These are phyloP conservation scores for Agriopis marginaria DNA, from an alignment of 2,888 invertebrate genomes.

Conservation along the genomic window DNA sequence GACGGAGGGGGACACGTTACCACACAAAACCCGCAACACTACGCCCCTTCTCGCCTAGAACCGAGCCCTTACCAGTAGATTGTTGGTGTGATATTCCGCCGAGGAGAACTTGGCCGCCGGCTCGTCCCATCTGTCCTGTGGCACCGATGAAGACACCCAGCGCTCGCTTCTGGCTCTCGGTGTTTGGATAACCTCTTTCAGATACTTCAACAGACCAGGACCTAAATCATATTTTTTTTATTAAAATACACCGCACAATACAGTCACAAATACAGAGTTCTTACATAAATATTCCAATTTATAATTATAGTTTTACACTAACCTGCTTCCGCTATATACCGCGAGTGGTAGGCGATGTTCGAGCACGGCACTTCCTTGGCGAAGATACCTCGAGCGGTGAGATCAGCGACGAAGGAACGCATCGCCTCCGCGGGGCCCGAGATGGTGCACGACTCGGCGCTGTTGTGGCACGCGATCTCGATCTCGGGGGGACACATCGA, in stretches of 20 bases:
- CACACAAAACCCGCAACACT: neutral
- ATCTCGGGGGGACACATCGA: conserved; percentile 66
- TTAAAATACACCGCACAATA: no score
- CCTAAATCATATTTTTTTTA: no score
- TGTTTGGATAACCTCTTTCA: conserved; percentile 85
- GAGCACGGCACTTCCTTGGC: conserved; percentile 83
- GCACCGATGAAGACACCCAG: conserved; percentile 94
- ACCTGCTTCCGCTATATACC: conserved; percentile 89
- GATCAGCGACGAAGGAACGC: conserved; percentile 79
- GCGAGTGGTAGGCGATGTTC: conserved; percentile 94
- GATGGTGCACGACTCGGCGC: conserved; percentile 90
- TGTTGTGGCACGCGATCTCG: conserved; percentile 92
- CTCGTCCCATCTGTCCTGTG: conserved; percentile 86
- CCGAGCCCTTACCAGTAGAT: conserved; percentile 83
- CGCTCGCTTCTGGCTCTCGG: conserved; percentile 88
- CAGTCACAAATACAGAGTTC: no score
- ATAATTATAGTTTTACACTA: conserved; percentile 18
- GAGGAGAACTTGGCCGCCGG: conserved; percentile 84
- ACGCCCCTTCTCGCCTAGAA: no score
- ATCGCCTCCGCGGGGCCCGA: conserved; percentile 89
- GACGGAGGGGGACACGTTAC: neutral
- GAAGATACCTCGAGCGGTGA: conserved; percentile 61
- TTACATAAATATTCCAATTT: no score
- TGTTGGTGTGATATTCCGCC: conserved; percentile 94
- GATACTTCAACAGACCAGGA: conserved; percentile 85